A percentile compares a stretch with the other conserved stretches of the same genome.
These are phyloP conservation scores for Thunnus thynnus DNA, from an alignment of 2,113 vertebrate genomes.

Conservation along the genomic window DNA sequence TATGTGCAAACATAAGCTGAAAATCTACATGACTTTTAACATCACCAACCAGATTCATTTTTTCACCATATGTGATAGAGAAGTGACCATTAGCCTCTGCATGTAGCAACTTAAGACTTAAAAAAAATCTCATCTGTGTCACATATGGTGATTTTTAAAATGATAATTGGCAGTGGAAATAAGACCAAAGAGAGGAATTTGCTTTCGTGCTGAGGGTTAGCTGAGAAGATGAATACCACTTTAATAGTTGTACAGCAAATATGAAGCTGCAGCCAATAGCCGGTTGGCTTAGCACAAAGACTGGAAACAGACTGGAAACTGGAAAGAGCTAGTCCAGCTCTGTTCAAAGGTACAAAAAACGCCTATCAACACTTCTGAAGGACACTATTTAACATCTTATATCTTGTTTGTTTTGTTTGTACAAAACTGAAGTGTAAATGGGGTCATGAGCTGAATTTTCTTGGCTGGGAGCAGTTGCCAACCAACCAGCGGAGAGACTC, in stretches of 20 bases:
- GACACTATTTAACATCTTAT: not conserved
- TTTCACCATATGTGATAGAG: not conserved
- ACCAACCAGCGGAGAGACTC: too few species aligned
- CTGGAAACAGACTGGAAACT: not conserved
- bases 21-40: constrained; percentile 22
- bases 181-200: not conserved
- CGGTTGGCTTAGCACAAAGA: not conserved
- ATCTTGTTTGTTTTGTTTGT: too few species aligned
- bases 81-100: not conserved
- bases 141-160: not conserved
- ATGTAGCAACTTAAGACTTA: not conserved
- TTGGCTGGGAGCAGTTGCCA: too few species aligned
- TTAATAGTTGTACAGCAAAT: not conserved
- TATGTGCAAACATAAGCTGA: constrained; percentile 45
- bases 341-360: not conserved
- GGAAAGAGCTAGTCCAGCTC: not conserved
- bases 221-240: not conserved
- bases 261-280: too few species aligned
- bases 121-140: not conserved
- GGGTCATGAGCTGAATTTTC: too few species aligned
- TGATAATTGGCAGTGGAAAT: not conserved
- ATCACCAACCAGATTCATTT: not conserved
- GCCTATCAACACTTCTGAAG: not conserved
- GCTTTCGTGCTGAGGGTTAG: not conserved
- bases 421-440: too few species aligned